Base-by-base conservation (phyloP, 2,888 invertebrate species). In the Augochlorella aurata region DNA sequence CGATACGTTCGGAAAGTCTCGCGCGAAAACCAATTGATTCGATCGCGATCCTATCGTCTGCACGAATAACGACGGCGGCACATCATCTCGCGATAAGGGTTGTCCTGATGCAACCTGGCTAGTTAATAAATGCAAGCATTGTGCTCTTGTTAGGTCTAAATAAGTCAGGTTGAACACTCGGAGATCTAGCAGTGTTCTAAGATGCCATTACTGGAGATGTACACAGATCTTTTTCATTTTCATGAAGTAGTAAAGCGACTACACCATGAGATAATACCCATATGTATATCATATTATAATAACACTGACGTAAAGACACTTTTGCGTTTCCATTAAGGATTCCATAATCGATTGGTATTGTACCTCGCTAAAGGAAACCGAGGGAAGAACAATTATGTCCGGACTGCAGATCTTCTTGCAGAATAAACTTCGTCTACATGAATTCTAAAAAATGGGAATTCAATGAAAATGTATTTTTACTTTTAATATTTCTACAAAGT, bases 11-110 rank as follows among this genome's bases (percentile, higher is more conserved):
- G 45, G 63, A 63, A 68, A 63, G 75, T 66, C 69, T 38, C 52
- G 69, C 45, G 74, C 24, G 78, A 66, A 77, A 83, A 83, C 78
- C 69, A 75, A 82, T 78, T 70, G 72, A 52, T 69, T 78, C 69
- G 68, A 78, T 73, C 72, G 72, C 45, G 66, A 54, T 18, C 44
- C 24, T 63, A 70, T 75, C 69, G 80, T 63, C 68, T 8, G 65
- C 65, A 12, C 49, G 67, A 44, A 38, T 61, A 69, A 50, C n/a
- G 54, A 47, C 67, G 47, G 45, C 45, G 21, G 29, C 67, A 29
- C 67, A 24, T 61, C 45, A 47, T 38, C 58, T n/a, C 47, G 45
- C 54, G 79, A 76, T 72, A 78, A 73, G 68, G 50, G 47, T 5
- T 44, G 49, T 61, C 68, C 44, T 50, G 61, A 61, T 73, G 47